Percentiles rank a stretch among this genome's conserved stretches.
phyloP scores from a whole-genome alignment of 2,888 invertebrate species.

The Gastracanthus pulcherrimus region DNA sequence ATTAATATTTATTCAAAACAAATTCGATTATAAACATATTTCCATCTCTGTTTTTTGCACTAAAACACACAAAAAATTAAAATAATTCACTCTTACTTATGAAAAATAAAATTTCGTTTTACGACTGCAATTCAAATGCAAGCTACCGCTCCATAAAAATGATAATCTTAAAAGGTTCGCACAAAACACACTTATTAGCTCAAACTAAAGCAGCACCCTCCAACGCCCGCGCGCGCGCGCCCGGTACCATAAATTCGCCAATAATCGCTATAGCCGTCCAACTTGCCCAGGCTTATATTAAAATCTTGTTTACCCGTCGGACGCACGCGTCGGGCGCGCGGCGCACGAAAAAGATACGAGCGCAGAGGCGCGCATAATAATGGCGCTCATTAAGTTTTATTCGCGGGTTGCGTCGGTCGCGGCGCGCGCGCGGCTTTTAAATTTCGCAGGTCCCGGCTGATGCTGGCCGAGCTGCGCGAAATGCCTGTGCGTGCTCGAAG shows the following conservation, averaged over 20 bases:
- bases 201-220: no score
- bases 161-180: not conserved
- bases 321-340: not conserved
- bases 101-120: no score
- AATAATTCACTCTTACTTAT: no score
- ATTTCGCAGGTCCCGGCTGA: not conserved
- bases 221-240: not conserved
- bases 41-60: no score
- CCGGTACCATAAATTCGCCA: not conserved
- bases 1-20: no score
- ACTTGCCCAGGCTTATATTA: no score
- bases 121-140: no score
- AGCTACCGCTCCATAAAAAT: not conserved
- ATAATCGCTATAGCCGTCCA: not conserved
- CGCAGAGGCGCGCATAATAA: slow-evolving; percentile 20
- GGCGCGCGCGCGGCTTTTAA: slow-evolving; percentile 21
- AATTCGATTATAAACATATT: no score
- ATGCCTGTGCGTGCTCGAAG: slow-evolving; percentile 8
- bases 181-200: not conserved
- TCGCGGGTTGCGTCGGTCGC: not conserved
- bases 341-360: not conserved
- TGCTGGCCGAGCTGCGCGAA: not conserved
- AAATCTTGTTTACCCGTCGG: not conserved
- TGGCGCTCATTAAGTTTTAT: slow-evolving; percentile 37
- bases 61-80: no score